Conservation (phyloP, 2,113 vertebrate species). For the Pachyramphus minor region DNA sequence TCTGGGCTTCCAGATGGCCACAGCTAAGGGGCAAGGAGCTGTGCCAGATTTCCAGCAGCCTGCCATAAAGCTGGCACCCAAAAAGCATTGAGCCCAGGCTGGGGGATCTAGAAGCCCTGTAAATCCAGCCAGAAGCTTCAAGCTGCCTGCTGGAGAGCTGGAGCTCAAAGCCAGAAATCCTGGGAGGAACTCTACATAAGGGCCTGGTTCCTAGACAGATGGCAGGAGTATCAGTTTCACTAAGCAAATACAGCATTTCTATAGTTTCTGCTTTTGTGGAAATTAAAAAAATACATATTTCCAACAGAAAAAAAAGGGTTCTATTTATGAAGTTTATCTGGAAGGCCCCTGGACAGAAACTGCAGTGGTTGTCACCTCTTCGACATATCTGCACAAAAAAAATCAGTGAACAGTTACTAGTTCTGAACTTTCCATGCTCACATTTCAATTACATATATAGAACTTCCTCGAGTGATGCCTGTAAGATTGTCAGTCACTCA, state of each 20-base stretch:
- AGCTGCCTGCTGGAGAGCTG: background rate
- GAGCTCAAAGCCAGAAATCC: background rate
- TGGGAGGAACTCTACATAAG: background rate
- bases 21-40: background rate
- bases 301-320: background rate
- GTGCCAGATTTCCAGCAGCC: background rate
- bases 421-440: background rate
- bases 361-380: background rate
- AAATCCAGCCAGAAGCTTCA: background rate
- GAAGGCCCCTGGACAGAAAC: background rate
- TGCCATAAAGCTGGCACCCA: background rate
- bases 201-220: background rate
- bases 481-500: background rate
- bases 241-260: background rate
- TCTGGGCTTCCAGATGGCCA: conserved; percentile 6
- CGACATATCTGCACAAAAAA: background rate
- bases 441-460: background rate
- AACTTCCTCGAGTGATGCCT: background rate
- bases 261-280: background rate
- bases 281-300: background rate
- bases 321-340: background rate
- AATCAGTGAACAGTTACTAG: background rate
- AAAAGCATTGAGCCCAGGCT: background rate
- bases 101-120: background rate
- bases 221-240: background rate